Evolutionary conservation across 2,113 vertebrate genomes (phyloP).

Genomic region (Urocynchramus pylzowi): DNA sequence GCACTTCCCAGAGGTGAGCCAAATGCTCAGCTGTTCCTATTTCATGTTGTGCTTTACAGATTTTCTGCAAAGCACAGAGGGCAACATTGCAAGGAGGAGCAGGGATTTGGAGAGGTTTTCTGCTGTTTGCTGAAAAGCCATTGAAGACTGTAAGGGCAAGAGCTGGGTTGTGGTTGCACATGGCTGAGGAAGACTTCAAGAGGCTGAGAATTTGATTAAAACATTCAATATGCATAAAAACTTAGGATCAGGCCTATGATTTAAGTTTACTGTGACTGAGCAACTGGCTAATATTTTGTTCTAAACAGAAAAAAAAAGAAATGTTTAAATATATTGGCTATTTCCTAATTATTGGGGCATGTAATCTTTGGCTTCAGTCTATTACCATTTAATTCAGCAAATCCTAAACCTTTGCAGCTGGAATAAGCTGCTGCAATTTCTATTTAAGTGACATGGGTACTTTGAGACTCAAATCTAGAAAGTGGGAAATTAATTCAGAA

Average conservation of each 20-base stretch:
- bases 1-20: not conserved
- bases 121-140: not conserved
- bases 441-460: not conserved
- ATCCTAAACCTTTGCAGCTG: not conserved
- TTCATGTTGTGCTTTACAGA: not conserved
- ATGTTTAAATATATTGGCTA: not conserved
- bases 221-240: not conserved
- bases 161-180: not conserved
- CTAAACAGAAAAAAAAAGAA: not conserved
- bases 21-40: not conserved
- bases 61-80: not conserved
- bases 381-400: not conserved
- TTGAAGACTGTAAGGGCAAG: not conserved
- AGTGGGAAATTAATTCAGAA: not conserved
- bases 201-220: not conserved
- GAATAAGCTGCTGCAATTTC: not conserved
- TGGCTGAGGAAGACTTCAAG: not conserved
- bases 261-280: not conserved
- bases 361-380: not conserved
- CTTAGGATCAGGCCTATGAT: not conserved
- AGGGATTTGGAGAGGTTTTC: not conserved
- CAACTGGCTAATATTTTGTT: not conserved
- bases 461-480: not conserved
- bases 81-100: not conserved
- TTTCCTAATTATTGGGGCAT: not conserved